phyloP scores from a whole-genome alignment of 2,888 invertebrate species.

The Bugula neritina region DNA sequence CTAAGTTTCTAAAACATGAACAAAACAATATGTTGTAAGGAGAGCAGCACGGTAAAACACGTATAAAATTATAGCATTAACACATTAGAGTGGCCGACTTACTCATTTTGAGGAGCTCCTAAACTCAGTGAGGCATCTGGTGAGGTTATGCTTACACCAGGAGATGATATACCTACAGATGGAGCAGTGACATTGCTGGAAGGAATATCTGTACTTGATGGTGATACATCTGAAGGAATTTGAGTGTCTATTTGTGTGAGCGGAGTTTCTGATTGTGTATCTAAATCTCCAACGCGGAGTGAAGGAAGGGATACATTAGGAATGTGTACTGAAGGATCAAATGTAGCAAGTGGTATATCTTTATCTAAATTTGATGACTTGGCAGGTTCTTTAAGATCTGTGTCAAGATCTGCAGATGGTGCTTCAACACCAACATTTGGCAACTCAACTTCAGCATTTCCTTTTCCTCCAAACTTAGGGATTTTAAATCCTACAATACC shows the following conservation, averaged over 20 bases:
- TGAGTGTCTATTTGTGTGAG: neutral
- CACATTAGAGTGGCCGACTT: too few species aligned
- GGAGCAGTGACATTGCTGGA: neutral
- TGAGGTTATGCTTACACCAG: neutral
- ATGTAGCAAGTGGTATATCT: neutral
- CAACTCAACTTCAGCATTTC: neutral
- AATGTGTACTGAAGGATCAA: neutral
- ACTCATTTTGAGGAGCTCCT: too few species aligned
- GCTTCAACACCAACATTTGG: neutral
- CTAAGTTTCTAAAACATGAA: neutral
- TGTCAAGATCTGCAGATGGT: neutral
- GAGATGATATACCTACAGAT: neutral
- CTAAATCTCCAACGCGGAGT: neutral
- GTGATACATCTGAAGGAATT: neutral
- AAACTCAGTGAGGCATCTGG: too few species aligned
- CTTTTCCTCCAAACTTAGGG: neutral
- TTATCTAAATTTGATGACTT: neutral
- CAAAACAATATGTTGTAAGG: too few species aligned
- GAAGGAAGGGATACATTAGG: neutral
- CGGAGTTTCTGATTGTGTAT: neutral
- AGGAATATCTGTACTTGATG: neutral
- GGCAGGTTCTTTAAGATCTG: neutral
- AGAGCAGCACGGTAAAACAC: too few species aligned
- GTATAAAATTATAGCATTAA: too few species aligned
- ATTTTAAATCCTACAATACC: neutral